A percentile compares a stretch with the other conserved stretches of the same genome.
These are phyloP conservation scores for Phrynocephalus versicolor DNA, from an alignment of 2,113 vertebrate species.

Conservation along the genomic window DNA sequence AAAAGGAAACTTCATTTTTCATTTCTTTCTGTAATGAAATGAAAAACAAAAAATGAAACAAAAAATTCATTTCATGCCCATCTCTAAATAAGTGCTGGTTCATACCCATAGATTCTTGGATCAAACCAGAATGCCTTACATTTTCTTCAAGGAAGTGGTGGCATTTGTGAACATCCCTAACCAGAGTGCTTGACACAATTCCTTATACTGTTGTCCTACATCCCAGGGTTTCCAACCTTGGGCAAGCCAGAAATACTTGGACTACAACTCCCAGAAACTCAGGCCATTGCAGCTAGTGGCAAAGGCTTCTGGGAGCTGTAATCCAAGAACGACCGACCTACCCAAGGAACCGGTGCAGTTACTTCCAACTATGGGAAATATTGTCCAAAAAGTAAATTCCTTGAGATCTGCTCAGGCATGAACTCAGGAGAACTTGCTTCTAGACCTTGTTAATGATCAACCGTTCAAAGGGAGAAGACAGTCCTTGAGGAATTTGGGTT, in stretches of 20 bases:
- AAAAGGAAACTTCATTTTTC: no score
- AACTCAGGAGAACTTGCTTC: neutral
- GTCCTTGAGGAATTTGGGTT: neutral
- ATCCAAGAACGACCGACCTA: no score
- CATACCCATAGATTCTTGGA: neutral
- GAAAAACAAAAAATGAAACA: no score
- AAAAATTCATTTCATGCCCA: no score
- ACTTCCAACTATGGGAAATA: no score
- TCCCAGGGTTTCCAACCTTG: no score
- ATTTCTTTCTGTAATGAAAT: no score
- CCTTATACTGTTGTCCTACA: neutral
- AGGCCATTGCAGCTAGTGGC: no score
- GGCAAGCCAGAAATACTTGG: neutral
- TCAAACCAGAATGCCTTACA: neutral
- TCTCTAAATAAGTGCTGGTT: neutral
- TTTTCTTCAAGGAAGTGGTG: neutral
- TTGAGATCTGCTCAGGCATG: no score
- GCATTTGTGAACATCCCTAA: neutral
- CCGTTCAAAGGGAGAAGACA: neutral
- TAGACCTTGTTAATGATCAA: neutral
- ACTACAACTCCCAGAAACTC: neutral
- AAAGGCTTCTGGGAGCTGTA: no score
- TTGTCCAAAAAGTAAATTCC: no score
- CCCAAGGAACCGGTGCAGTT: no score
- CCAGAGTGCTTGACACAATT: neutral